These are phyloP conservation scores for Pipra filicauda DNA, from an alignment of 2,113 vertebrate genomes.

Conservation along the genomic window DNA sequence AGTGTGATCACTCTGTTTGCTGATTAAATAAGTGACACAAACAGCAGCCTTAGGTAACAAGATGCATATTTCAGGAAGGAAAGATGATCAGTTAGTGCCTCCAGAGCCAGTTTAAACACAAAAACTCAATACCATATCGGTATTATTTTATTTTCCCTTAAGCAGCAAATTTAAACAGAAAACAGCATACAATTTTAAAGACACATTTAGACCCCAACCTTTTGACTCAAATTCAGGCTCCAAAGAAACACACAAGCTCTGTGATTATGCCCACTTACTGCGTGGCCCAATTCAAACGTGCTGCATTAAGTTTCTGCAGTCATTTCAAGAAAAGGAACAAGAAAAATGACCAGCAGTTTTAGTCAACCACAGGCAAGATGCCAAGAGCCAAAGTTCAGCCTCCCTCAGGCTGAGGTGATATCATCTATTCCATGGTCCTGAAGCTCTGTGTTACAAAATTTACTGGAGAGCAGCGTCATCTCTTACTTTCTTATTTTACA, in stretches of 20 bases:
- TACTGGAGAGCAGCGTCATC: slow-evolving; percentile 57
- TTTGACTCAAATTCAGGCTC: neutral
- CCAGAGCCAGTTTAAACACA: neutral
- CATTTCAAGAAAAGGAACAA: slow-evolving; percentile 46
- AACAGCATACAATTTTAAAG: neutral
- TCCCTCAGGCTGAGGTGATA: slow-evolving; percentile 69
- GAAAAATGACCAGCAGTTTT: slow-evolving; percentile 65
- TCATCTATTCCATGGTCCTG: slow-evolving; percentile 61
- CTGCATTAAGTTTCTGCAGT: slow-evolving; percentile 60
- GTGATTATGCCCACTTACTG: neutral
- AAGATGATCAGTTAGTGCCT: neutral
- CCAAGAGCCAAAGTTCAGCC: slow-evolving; percentile 73
- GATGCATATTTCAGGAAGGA: neutral
- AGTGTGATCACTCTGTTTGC: slow-evolving; percentile 12
- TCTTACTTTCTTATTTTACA: slow-evolving; percentile 39
- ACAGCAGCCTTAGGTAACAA: slow-evolving; percentile 5
- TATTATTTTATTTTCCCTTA: neutral
- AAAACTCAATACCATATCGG: neutral
- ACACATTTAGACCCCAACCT: slow-evolving; percentile 8
- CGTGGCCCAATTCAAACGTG: neutral
- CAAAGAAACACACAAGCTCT: neutral
- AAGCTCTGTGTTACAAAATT: slow-evolving; percentile 45
- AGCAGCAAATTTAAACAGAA: neutral
- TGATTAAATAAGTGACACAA: slow-evolving; percentile 55
- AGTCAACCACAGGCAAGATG: slow-evolving; percentile 65